Base-by-base conservation (phyloP, 2,888 invertebrate genomes). In the Chaetogeoica ovagalla region DNA sequence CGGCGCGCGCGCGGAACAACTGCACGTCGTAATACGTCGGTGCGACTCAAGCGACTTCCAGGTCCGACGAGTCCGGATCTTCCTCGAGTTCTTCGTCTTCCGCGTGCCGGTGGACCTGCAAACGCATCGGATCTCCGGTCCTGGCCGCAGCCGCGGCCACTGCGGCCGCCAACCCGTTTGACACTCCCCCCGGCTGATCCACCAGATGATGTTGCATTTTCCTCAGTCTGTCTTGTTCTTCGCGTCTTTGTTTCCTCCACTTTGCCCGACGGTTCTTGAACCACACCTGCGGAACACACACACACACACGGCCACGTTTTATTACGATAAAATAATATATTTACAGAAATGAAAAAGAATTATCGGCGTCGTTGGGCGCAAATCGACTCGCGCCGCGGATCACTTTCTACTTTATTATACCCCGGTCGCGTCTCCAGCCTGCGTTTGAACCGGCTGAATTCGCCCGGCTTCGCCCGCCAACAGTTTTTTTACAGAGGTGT, bases 181-280 rank as follows among this genome's bases (percentile, higher is more conserved):
- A 71, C 23, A 79, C 79, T 15, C 70, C 79, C 8, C 70, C 79
- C 8, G 79, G 79, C 68, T 87, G 87, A 89, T 90, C 55, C 88
- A 90, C 68, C 83, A 93, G 90, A 86, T 94, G 94, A 86, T 94
- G 92, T 85, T 94, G 94, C 82, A 94, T 86, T 87, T 94, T 93
- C 82, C 94, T 90, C 84, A 94, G 88, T 82, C 94, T 88, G 87
- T 94, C 93, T 87, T 94, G 92, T 86, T 94, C 92, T 86, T 93
- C 97, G 3, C 96, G 91, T 86, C 96, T 96, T 86, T 96, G 96
- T 86, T 97, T 97, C 84, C 97, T 91, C 96, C 96, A 97, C 88
- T 97, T 97, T 84, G 97, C 97, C 60, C 97, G 90, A 30, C 97
- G 91, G 86, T 97, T 97, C 88, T 97, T 97, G 88, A 97, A 97